phyloP scores from a whole-genome alignment of 1,140 invertebrate species.

The Heliconius hermathena region DNA sequence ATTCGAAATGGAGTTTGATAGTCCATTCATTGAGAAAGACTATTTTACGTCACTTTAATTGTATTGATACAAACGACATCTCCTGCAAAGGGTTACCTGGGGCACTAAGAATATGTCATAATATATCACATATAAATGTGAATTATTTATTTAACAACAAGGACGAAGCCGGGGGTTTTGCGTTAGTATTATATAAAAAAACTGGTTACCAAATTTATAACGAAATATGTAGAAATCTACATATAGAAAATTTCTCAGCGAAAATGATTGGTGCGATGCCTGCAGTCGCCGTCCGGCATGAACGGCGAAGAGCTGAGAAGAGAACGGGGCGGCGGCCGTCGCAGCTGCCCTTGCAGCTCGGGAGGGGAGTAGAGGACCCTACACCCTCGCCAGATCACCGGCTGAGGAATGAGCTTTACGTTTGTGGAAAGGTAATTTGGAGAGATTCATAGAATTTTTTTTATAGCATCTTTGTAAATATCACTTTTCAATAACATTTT shows the following conservation, averaged over 20 bases:
- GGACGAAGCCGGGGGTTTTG: too few relatives aligned
- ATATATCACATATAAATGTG: too few relatives aligned
- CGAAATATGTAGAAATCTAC: conserved; percentile 2
- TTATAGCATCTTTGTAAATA: too few relatives aligned
- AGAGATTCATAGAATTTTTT: too few relatives aligned
- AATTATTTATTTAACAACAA: too few relatives aligned
- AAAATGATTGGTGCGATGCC: conserved; percentile 94
- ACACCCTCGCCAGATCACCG: conserved; percentile 82
- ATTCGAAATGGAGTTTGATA: too few relatives aligned
- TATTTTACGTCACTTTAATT: too few relatives aligned
- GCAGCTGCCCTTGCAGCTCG: conserved; percentile 85
- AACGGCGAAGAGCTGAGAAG: conserved; percentile 88
- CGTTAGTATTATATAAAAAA: not conserved
- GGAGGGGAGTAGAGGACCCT: conserved; percentile 83
- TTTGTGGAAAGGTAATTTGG: conserved; percentile 85
- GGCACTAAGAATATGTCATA: too few relatives aligned
- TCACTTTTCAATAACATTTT: too few relatives aligned
- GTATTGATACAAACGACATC: too few relatives aligned
- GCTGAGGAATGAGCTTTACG: conserved; percentile 85
- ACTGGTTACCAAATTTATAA: not conserved
- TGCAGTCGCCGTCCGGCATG: conserved; percentile 91
- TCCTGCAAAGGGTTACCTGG: too few relatives aligned
- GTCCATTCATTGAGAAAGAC: too few relatives aligned
- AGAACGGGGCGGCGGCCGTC: conserved; percentile 84
- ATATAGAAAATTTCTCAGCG: conserved; percentile 48